Conservation (phyloP, 2,113 vertebrate species). For the Sorex araneus region DNA sequence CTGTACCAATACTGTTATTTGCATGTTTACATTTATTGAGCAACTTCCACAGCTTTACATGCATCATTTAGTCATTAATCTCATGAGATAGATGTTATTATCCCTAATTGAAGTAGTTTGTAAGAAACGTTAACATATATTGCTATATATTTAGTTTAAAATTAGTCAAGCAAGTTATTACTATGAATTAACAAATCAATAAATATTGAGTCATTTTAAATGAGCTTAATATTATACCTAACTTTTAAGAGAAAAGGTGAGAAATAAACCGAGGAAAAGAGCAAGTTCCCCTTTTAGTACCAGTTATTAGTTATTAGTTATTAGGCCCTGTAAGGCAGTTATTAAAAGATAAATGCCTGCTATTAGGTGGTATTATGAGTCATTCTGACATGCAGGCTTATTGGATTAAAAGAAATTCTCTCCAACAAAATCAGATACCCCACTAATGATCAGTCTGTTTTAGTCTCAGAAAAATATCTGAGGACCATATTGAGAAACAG, state of each 20-base stretch:
- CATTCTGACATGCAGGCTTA: not conserved
- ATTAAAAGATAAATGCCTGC: not conserved
- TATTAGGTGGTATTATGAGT: not conserved
- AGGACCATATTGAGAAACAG: slow-evolving; percentile 12
- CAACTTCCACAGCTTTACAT: not conserved
- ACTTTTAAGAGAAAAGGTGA: not conserved
- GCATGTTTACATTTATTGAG: not conserved
- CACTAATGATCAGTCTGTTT: not conserved
- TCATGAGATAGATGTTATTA: not conserved
- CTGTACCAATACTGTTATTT: not conserved
- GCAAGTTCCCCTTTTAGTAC: not conserved
- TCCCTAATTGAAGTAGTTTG: not conserved
- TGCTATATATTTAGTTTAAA: not conserved
- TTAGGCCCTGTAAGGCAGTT: not conserved
- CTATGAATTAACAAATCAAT: not conserved
- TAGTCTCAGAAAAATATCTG: slow-evolving; percentile 34
- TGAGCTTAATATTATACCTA: not conserved
- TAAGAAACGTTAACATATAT: slow-evolving; percentile 2
- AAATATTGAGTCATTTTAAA: not conserved
- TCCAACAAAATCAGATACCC: not conserved
- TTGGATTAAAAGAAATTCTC: not conserved
- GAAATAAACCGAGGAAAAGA: not conserved
- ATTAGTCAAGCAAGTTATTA: slow-evolving; percentile 11
- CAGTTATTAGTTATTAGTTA: too few species aligned
- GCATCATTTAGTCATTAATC: slow-evolving; percentile 30